These are phyloP conservation scores for Drosophila lacteicornis DNA, from an alignment of 1,140 invertebrate genomes.

Conservation along the genomic window DNA sequence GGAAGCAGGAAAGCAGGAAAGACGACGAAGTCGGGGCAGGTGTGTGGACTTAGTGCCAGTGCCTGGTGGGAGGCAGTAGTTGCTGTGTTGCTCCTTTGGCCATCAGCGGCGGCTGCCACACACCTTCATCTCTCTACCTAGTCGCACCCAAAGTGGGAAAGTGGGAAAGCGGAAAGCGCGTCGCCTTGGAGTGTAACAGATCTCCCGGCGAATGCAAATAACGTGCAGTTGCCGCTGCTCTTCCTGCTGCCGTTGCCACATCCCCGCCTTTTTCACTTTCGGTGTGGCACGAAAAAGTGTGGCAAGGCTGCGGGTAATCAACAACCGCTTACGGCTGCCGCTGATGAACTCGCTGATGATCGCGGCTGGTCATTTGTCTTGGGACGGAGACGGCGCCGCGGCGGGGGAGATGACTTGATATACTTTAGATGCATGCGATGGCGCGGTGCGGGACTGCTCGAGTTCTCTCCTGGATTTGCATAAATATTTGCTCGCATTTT, in stretches of 20 bases:
- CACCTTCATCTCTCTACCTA: constrained; percentile 59
- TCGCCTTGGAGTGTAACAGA: constrained; percentile 69
- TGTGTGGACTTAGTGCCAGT: constrained; percentile 66
- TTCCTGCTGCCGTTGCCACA: background rate
- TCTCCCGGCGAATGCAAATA: constrained; percentile 79
- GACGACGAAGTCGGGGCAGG: constrained; percentile 58
- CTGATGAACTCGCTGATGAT: constrained; percentile 80
- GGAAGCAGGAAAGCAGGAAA: constrained; percentile 15
- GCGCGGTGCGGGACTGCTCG: background rate
- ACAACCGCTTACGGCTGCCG: constrained; percentile 77
- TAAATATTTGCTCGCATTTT: constrained; percentile 54
- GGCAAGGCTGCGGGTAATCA: constrained; percentile 79
- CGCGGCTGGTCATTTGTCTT: constrained; percentile 66
- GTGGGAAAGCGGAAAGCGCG: constrained; percentile 26
- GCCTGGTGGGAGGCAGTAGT: constrained; percentile 1
- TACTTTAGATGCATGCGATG: constrained; percentile 11
- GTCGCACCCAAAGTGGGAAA: constrained; percentile 2
- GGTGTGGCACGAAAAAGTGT: constrained; percentile 52
- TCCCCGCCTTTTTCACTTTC: constrained; percentile 3
- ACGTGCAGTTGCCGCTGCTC: constrained; percentile 51
- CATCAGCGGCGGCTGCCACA: constrained; percentile 56
- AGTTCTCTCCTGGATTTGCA: constrained; percentile 48
- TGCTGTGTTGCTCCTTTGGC: constrained; percentile 37
- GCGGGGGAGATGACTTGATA: constrained; percentile 1
- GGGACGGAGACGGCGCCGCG: background rate